Base-by-base conservation (phyloP, 2,797 vertebrate species). In the Enteromius unitaeniatus region DNA sequence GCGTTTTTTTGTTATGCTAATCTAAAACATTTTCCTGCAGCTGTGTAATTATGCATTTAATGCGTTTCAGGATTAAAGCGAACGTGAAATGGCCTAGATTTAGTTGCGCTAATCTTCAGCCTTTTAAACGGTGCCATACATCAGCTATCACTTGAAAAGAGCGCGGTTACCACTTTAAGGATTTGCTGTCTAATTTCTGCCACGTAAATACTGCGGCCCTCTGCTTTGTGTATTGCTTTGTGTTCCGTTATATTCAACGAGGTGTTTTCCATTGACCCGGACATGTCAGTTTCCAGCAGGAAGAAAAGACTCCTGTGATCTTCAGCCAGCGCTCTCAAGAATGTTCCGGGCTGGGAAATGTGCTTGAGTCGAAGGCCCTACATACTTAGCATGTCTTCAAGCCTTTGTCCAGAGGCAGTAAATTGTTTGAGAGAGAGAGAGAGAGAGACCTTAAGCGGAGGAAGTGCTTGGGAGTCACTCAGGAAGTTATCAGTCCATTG, bases 31-130 rank as follows among this genome's bases (percentile, higher is more conserved):
- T 89, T 90, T 84, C 78, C 86, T 88, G 86, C 85, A 87, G 89
- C 85, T 79, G 64, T 90, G 90, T 91, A 93, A 93, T 94, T 93
- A 89, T 84, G 85, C 83, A 83, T 92, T 91, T 93, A 92, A 90
- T 93, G 89, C 92, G 88, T 88, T 91, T 88, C 74, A 87, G 91
- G 91, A 94, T 93, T 93, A 92, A 88, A 91, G 90, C 53, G 85
- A 88, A 88, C 64, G 68, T 84, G 85, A 62, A 74, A 73, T 85
- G 88, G 77, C 86, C 86, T 83, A 83, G 73, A 86, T 90, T 86
- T 84, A 82, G 68, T 77, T 75, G 82, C 67, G 76, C 84, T 88
- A 88, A 89, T 88, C 89, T 88, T 70, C 37, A 58, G 34, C 64
- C 15, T 84, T 83, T 69, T 51, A 68, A 84, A 86, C 40, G 26